These are phyloP conservation scores for Watsonalla binaria DNA, from an alignment of 2,888 invertebrate species.

Conservation along the genomic window DNA sequence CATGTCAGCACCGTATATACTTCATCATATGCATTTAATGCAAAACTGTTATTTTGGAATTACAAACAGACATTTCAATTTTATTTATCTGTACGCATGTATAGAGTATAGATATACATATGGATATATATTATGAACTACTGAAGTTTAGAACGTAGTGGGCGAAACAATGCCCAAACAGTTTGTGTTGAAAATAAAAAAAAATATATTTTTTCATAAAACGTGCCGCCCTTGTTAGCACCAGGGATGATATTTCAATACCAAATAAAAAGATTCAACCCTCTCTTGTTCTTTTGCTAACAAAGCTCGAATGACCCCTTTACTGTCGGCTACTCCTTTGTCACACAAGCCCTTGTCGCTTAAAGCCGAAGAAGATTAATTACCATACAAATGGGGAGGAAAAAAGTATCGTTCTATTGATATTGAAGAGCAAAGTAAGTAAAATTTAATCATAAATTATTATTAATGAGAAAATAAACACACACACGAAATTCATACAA, in stretches of 20 bases:
- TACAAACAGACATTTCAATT: too few species aligned
- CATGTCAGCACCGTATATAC: too few species aligned
- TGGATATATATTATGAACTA: too few species aligned
- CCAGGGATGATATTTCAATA: slow-evolving; percentile 54
- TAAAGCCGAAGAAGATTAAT: slow-evolving; percentile 67
- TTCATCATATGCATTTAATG: too few species aligned
- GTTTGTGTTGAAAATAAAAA: too few species aligned
- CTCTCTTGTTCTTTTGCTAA: slow-evolving; percentile 44
- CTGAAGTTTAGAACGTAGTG: too few species aligned
- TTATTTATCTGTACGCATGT: too few species aligned
- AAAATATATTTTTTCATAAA: slow-evolving; percentile 1
- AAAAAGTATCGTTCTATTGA: slow-evolving; percentile 16
- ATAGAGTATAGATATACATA: too few species aligned
- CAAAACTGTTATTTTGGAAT: too few species aligned
- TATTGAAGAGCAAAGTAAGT: not conserved
- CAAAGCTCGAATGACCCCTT: slow-evolving; percentile 64
- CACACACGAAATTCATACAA: not conserved
- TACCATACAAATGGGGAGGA: slow-evolving; percentile 50
- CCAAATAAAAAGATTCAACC: slow-evolving; percentile 54
- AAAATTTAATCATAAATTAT: too few species aligned
- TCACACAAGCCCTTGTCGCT: slow-evolving; percentile 48
- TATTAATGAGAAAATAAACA: too few species aligned
- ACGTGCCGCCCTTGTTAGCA: slow-evolving; percentile 34
- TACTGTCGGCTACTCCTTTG: slow-evolving; percentile 47
- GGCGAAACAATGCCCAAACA: too few species aligned